Percentiles rank a stretch among this genome's conserved stretches.
phyloP scores from a whole-genome alignment of 2,113 vertebrate species.

The Brienomyrus brachyistius region DNA sequence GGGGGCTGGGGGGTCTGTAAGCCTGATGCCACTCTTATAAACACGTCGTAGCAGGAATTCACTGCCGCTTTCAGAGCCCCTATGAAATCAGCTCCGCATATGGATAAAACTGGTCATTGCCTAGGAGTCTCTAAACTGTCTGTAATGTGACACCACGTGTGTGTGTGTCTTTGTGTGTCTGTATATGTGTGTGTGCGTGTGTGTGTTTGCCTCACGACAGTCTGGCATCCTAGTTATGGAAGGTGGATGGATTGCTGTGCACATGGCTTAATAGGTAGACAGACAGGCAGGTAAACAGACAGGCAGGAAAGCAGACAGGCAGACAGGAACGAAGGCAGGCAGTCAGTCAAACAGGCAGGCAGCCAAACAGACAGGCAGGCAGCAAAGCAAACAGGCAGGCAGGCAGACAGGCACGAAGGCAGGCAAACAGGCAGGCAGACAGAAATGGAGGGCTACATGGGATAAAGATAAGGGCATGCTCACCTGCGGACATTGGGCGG shows the following conservation, averaged over 20 bases:
- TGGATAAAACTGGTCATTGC: background rate
- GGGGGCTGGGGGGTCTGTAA: background rate
- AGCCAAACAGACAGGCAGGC: background rate
- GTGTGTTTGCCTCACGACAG: background rate
- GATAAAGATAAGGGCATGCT: conserved; percentile 16
- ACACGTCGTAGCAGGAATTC: background rate
- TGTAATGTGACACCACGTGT: background rate
- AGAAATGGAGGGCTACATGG: background rate
- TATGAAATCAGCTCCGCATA: background rate
- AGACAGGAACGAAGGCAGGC: too few relatives aligned
- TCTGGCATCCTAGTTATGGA: background rate
- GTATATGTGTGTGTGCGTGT: too few relatives aligned
- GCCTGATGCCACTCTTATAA: background rate
- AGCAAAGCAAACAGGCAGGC: background rate
- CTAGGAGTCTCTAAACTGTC: background rate
- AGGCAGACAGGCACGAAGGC: accelerated
- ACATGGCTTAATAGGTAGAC: background rate
- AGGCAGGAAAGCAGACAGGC: background rate
- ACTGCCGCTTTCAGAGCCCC: background rate
- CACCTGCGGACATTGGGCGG: conserved; percentile 88
- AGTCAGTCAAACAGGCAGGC: background rate
- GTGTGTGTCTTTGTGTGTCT: background rate
- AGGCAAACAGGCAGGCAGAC: background rate
- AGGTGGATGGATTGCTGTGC: background rate
- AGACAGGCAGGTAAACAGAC: background rate